These are phyloP conservation scores for Sarcophaga rosellei DNA, from an alignment of 2,888 invertebrate genomes.

Conservation along the genomic window DNA sequence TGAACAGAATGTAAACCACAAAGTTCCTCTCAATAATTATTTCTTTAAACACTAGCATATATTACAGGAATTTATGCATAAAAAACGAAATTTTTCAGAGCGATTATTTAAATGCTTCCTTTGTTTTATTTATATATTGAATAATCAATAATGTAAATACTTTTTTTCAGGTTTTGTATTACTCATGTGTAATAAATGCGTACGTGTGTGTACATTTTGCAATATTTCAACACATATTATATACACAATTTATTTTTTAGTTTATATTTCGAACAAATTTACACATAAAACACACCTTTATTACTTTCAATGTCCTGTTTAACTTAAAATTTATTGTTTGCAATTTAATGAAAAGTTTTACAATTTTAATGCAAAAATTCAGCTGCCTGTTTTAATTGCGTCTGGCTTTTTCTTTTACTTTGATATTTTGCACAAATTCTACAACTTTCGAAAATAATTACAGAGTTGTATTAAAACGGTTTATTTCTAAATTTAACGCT, in stretches of 20 bases:
- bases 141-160: conserved; percentile 51
- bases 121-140: conserved; percentile 40
- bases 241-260: conserved; percentile 1
- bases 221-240: conserved; percentile 42
- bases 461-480: no score
- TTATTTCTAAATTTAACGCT: no score
- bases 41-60: background rate
- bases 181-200: conserved; percentile 33
- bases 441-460: conserved; percentile 20
- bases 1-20: conserved; percentile 15
- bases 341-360: conserved; percentile 13
- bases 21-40: background rate
- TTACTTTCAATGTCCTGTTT: conserved; percentile 20
- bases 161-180: conserved; percentile 44
- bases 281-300: conserved; percentile 19
- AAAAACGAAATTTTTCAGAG: background rate
- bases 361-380: conserved; percentile 27
- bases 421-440: conserved; percentile 31
- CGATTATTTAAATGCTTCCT: background rate
- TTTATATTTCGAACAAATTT: background rate
- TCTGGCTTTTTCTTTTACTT: conserved; percentile 34
- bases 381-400: conserved; percentile 53
- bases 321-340: background rate
- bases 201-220: conserved; percentile 28
- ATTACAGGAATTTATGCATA: background rate